Evolutionary conservation across 2,113 vertebrate species (phyloP), one percentile per base, ranked within the genome.

Genomic region (Myodes glareolus): DNA sequence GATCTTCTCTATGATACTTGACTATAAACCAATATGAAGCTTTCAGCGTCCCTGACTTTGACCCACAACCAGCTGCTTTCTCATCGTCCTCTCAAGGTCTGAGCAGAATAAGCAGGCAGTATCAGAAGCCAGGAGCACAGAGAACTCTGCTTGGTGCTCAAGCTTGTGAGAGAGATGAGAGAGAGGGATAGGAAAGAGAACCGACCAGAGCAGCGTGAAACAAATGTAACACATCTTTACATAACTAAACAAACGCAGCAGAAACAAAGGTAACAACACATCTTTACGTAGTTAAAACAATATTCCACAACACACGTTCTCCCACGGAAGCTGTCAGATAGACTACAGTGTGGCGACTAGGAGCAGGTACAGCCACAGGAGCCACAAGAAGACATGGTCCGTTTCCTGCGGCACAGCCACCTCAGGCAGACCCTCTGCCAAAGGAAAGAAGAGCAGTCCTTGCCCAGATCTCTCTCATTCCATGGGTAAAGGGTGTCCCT

Each of bases 1-100:
- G 87, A 50, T 94, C 73, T 90, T 78, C 72, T 92, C 92, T 91
- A 45, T 88, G 73, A 77, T 39, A 23, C 73, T 94, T 94, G 45
- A 65, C 88, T 91, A 39, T 89, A 78, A 12, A 75, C n/a, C 31
- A 84, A 84, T 36, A 80, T 7, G 55, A 93, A 95, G 67, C 58
- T 87, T 55, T 88, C 23, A 13, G 63, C 25, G 72, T 63, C 3
- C 5, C 2, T 29, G n/a, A 87, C 47, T 61, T 89, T 68, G 73
- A 65, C 68, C n/a, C 73, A 45, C 68, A 50, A 84, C 31, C 77
- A 77, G 42, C 16, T 7, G 47, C 42, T 75, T 76, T 81, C 47
- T 86, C 68, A 67, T 80, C 82, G 80, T 80, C 80, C 47, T 96
- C 45, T 5, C 47, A 55, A 91, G 50, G 78, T 73, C 91, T 93